A percentile compares a stretch with the other conserved stretches of the same genome.
These are phyloP conservation scores for Trichoplusia ni DNA, from an alignment of 1,140 invertebrate genomes.

Conservation along the genomic window DNA sequence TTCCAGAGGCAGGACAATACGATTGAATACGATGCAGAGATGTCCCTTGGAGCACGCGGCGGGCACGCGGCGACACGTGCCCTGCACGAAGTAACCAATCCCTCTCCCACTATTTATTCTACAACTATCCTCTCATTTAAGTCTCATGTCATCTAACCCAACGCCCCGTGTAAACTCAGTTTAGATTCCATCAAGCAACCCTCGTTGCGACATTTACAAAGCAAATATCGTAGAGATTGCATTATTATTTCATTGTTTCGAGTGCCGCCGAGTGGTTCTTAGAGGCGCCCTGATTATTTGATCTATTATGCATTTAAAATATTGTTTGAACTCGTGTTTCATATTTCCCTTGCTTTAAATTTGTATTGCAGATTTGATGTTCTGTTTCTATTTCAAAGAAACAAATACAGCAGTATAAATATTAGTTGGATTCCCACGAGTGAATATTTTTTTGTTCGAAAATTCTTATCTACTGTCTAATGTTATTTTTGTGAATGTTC, in stretches of 20 bases:
- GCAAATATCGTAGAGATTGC: slow-evolving; percentile 64
- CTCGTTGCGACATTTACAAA: slow-evolving; percentile 58
- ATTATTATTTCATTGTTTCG: slow-evolving; percentile 77
- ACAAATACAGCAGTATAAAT: no score
- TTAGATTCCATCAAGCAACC: slow-evolving; percentile 66
- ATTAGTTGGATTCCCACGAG: no score
- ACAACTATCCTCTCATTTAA: slow-evolving; percentile 68
- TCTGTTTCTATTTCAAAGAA: no score
- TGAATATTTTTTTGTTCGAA: no score
- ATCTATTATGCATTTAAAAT: slow-evolving; percentile 24
- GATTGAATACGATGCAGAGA: no score
- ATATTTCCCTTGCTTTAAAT: background rate
- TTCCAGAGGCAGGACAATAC: background rate
- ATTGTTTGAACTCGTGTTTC: slow-evolving; percentile 11
- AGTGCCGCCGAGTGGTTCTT: slow-evolving; percentile 42
- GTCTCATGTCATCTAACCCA: slow-evolving; percentile 59
- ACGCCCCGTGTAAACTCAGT: slow-evolving; percentile 62
- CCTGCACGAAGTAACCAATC: slow-evolving; percentile 38
- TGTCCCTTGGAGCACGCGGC: slow-evolving; percentile 28
- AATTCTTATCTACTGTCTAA: no score
- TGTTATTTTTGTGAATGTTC: no score
- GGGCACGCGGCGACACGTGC: slow-evolving; percentile 52
- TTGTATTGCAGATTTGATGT: slow-evolving; percentile 1
- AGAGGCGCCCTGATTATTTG: slow-evolving; percentile 22
- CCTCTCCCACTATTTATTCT: slow-evolving; percentile 69